Evolutionary conservation across 2,888 invertebrate genomes (phyloP), one percentile per base, ranked within the genome.

Genomic region (Rhamphomyia laevipes): DNA sequence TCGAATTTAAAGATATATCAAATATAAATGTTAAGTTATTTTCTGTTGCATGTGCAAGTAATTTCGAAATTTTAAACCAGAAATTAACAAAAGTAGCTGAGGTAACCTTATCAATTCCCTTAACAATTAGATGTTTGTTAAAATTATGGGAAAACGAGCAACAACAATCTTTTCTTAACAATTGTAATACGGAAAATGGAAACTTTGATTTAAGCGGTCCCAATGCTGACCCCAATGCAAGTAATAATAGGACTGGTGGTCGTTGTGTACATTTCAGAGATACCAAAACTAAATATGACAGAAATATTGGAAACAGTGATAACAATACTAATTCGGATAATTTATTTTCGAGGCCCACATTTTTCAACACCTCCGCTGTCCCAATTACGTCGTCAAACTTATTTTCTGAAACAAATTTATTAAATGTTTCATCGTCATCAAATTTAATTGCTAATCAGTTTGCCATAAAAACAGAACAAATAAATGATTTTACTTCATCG

Each of bases 61-160:
- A 65, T 45, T 70, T 75, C 58, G 59, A 73, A 62, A 55, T 66
- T 2, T 58, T 67, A 15, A 73, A 55, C 42, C 68, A 52, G 68
- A 74, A 59, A 62, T 66, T 59, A 55, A 71, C 79, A 2, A 78
- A 76, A 66, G 82, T 93, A 45, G 77, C 93, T 54, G 92, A 93
- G 67, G 83, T 86, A 63, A 89, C 86, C 59, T 80, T 91, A 60
- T 94, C 93, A n/a, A 89, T 95, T 66, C 94, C 95, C 2, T 79
- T 94, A 47, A 91, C 91, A 7, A 80, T 94, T 71, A 77, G 94
- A 53, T 81, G 90, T 2, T 76, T 95, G 3, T 80, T 94, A n/a
- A 84, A 86, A 63, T 78, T 81, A 48, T 90, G 90, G 89, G 85
- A 89, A 60, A 78, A 82, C 11, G 85, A 86, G 59, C 77, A 78